phyloP scores from a whole-genome alignment of 2,113 vertebrate genomes.

The Acrocephalus arundinaceus region DNA sequence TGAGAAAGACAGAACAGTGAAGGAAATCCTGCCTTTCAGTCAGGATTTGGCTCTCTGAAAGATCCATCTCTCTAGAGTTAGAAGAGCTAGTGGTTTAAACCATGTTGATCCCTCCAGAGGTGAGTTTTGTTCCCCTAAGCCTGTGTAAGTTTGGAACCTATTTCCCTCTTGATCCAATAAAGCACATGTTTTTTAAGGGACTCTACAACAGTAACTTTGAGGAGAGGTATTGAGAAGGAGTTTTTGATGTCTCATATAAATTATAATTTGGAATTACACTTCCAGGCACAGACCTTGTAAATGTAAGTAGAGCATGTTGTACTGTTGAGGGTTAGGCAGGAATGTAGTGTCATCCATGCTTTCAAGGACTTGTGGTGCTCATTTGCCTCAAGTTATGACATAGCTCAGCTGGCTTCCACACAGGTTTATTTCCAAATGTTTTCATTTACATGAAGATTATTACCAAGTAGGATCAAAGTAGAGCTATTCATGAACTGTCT shows the following conservation, averaged over 20 bases:
- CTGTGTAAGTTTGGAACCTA: not conserved
- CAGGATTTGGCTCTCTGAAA: not conserved
- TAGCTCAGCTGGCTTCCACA: not conserved
- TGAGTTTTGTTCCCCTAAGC: not conserved
- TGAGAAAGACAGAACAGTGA: not conserved
- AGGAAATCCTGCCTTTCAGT: not conserved
- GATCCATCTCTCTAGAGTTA: not conserved
- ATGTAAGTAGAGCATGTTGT: not conserved
- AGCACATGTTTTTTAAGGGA: not conserved
- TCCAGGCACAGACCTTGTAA: not conserved
- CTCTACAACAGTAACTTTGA: not conserved
- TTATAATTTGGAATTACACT: not conserved
- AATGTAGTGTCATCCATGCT: not conserved
- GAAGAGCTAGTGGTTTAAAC: not conserved
- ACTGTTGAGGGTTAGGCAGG: not conserved
- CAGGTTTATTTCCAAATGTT: not conserved
- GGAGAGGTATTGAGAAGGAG: not conserved
- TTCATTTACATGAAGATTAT: not conserved
- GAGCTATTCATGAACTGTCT: not conserved
- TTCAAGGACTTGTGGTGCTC: not conserved
- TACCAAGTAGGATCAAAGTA: not conserved
- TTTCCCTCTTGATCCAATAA: not conserved
- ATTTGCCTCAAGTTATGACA: not conserved
- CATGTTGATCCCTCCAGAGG: not conserved
- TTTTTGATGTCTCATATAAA: not conserved